A percentile compares a stretch with the other conserved stretches of the same genome.
Evolutionary conservation across 2,888 invertebrate species (phyloP).

Genomic region (Petrophora chlorosata): DNA sequence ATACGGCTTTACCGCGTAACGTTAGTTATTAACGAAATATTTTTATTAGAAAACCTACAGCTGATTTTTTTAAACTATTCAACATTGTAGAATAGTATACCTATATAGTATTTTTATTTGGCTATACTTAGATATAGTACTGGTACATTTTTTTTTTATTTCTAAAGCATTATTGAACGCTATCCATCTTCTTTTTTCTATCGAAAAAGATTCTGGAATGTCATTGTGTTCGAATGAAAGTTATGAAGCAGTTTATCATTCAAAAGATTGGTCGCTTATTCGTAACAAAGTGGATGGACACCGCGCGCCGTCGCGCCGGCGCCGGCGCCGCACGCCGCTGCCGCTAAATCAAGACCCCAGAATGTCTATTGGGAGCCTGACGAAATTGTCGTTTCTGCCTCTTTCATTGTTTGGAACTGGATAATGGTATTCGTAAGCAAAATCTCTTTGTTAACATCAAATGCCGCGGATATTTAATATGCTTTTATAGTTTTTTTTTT

Average conservation of each 20-base stretch:
- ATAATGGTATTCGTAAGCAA: too few relatives aligned
- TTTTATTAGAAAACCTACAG: too few relatives aligned
- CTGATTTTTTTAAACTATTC: too few relatives aligned
- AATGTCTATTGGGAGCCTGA: conserved; percentile 47
- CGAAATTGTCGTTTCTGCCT: conserved; percentile 46
- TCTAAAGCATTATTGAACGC: conserved; percentile 1
- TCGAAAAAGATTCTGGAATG: conserved; percentile 26
- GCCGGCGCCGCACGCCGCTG: conserved; percentile 19
- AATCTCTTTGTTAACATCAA: too few relatives aligned
- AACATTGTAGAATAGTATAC: too few relatives aligned
- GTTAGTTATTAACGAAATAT: too few relatives aligned
- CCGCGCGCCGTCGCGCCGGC: conserved; percentile 26
- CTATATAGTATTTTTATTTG: too few relatives aligned
- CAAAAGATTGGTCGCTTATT: conserved; percentile 42
- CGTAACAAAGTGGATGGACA: conserved; percentile 32
- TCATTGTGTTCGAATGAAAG: conserved; percentile 46
- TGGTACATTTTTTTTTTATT: too few relatives aligned
- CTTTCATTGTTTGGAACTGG: conserved; percentile 46
- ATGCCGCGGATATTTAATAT: too few relatives aligned
- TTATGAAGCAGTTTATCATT: conserved; percentile 45
- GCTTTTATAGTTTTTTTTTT: too few relatives aligned
- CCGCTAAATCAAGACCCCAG: conserved; percentile 38
- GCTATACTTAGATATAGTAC: too few relatives aligned
- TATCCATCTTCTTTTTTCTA: conserved; percentile 11
- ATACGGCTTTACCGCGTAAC: too few relatives aligned